These are phyloP conservation scores for Zingel zingel DNA, from an alignment of 2,113 vertebrate genomes.

Conservation along the genomic window DNA sequence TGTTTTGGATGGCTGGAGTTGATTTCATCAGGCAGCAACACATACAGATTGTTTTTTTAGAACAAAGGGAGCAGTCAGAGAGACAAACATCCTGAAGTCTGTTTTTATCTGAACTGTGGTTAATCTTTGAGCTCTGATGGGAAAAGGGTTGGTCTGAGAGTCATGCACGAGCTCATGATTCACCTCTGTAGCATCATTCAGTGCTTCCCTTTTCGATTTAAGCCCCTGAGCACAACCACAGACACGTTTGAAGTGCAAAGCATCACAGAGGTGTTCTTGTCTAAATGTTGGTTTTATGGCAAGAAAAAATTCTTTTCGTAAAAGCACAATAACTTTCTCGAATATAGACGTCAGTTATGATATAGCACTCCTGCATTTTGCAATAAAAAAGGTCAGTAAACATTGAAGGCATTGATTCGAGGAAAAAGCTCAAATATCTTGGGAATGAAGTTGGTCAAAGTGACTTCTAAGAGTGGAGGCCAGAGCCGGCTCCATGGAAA, in stretches of 20 bases:
- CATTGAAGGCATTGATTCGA: neutral
- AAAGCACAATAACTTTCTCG: too few relatives aligned
- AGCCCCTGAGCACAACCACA: neutral
- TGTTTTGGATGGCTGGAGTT: neutral
- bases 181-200: neutral
- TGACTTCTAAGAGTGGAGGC: too few relatives aligned
- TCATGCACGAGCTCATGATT: neutral
- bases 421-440: neutral
- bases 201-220: too few relatives aligned
- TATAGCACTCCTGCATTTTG: neutral
- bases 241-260: neutral
- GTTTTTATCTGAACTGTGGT: neutral
- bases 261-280: neutral
- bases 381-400: neutral
- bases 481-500: too few relatives aligned
- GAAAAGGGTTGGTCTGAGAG: neutral
- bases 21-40: neutral
- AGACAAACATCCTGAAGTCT: neutral
- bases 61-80: conserved; percentile 8
- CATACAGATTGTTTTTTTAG: neutral
- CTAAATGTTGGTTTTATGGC: too few relatives aligned
- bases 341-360: too few relatives aligned
- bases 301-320: too few relatives aligned
- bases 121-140: too few relatives aligned
- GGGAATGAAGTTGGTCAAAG: too few relatives aligned